Evolutionary conservation across 2,113 vertebrate genomes (phyloP).

Genomic region (Chamaetylas fuelleborni): DNA sequence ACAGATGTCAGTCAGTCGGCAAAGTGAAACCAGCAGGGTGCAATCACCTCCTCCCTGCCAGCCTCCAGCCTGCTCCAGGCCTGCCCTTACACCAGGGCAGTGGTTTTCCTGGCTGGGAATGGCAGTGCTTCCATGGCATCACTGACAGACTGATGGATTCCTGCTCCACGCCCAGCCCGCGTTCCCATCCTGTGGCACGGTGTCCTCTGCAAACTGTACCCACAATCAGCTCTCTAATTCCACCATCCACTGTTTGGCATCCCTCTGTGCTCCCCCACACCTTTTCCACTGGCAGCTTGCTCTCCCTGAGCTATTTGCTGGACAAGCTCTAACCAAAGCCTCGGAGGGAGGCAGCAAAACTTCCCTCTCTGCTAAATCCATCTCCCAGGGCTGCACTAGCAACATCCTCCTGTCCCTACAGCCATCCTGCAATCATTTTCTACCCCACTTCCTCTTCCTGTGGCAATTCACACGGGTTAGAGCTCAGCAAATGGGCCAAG

Average conservation of each 20-base stretch:
- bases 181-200: background rate
- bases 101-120: background rate
- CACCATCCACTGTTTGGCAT: background rate
- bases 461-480: background rate
- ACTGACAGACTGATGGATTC: background rate
- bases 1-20: background rate
- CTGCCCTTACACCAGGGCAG: background rate
- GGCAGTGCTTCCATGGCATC: background rate
- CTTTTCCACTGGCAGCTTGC: background rate
- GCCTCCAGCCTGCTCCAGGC: background rate
- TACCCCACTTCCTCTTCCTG: conserved; percentile 15
- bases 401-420: background rate
- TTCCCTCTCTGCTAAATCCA: conserved; percentile 9
- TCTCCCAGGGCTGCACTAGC: background rate
- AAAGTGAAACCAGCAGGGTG: background rate
- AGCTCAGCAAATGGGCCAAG: background rate
- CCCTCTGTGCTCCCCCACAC: background rate
- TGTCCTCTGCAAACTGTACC: background rate
- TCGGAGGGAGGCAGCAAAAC: rapidly evolving
- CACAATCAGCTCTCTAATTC: background rate
- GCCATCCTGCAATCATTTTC: background rate
- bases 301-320: background rate
- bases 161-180: background rate
- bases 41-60: background rate
- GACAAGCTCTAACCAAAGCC: background rate